Conservation (phyloP, 92 coral and sea anemone genomes). For the Muricea muricata region DNA sequence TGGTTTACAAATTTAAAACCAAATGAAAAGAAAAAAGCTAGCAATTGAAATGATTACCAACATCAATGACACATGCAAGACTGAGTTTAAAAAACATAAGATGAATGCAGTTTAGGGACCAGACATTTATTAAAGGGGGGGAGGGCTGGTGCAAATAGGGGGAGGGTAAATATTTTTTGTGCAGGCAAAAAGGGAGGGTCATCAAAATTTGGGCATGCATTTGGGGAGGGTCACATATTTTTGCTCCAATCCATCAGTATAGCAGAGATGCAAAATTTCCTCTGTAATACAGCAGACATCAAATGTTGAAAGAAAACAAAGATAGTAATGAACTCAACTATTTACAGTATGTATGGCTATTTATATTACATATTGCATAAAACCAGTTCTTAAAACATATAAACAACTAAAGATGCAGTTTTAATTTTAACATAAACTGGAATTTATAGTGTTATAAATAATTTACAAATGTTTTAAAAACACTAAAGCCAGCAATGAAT, state of each 20-base stretch:
- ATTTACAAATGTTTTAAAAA: too few relatives aligned
- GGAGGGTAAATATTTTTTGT: constrained; percentile 53
- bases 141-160: too few relatives aligned
- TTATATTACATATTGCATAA: constrained; percentile 58
- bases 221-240: constrained; percentile 55
- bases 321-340: background rate
- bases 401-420: constrained; percentile 38
- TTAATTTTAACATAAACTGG: constrained; percentile 14
- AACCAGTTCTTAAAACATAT: constrained; percentile 46
- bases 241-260: background rate
- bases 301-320: constrained; percentile 21
- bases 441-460: constrained; percentile 32
- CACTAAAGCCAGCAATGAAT: constrained; percentile 51
- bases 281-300: constrained; percentile 6
- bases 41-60: too few relatives aligned
- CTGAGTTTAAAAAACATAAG: too few relatives aligned
- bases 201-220: constrained; percentile 45
- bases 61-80: too few relatives aligned
- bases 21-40: too few relatives aligned
- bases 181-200: constrained; percentile 56
- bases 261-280: background rate
- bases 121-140: constrained; percentile 40
- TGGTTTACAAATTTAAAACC: too few relatives aligned
- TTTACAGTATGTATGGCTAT: constrained; percentile 29
- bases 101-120: too few relatives aligned